Base-by-base conservation (phyloP, 2,113 vertebrate species). In the Aegithalos caudatus region DNA sequence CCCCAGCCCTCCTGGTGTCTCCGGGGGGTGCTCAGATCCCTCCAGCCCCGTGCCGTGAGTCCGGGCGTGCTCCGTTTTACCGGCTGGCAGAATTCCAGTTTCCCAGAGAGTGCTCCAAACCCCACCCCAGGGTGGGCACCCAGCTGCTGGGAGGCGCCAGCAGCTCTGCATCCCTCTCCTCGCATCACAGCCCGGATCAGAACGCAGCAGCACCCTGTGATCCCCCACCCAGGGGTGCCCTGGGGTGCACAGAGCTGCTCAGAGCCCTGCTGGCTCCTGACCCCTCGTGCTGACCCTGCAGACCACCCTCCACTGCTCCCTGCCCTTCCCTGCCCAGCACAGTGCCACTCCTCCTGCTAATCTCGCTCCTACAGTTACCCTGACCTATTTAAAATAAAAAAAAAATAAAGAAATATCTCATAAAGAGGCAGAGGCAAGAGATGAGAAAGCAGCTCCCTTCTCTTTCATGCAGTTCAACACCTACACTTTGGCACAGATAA, bases 331-430 rank as follows among this genome's bases (percentile, higher is more conserved):
- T 40, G 88, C 54, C 79, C 83, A 57, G 69, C 64, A 7, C 1
- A 35, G 58, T 12, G 53, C 70, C 70, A 20, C 45, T 47, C 13
- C 62, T 80, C 53, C 37, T n/a, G 54, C 82, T 88, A 9, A 88
- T 90, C 93, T 66, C 17, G 35, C 37, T 81, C 85, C 72, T 54
- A n/a, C 53, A 51, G 58, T 10, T 65, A 77, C 44, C 64, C 79
- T 93, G 92, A 92, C 90, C 94, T 83, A 86, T 70, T 94, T 73
- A 13, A 81, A 56, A 21, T 23, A 33, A 67, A 24, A 56, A 21
- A 27, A 33, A 67, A 24, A n/a, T 9, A 53, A 25, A 47, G 62
- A 47, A 28, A 19, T 31, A n/a, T n/a, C 69, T 77, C 48, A 50
- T 37, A 65, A 77, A 50, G 69, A 79, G 35, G 56, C 60, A 86